Conservation (phyloP, 2,797 vertebrate species). For the Eurystomus glaucurus region DNA sequence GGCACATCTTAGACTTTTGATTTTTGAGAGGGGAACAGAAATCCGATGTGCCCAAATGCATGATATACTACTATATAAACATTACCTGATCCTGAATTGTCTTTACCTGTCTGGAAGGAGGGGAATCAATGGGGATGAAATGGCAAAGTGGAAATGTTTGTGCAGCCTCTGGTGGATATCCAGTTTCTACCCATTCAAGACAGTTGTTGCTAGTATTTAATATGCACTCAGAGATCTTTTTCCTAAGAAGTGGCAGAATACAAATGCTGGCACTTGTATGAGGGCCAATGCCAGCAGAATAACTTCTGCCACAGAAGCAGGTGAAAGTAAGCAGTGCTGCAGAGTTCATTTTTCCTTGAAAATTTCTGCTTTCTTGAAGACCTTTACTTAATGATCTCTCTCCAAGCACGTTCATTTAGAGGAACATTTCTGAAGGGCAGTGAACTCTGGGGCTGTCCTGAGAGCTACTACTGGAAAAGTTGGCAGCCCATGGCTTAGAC, state of each 20-base stretch:
- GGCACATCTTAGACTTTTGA: not conserved
- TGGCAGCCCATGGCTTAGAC: too few species aligned
- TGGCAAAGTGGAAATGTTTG: not conserved
- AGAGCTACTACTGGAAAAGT: not conserved
- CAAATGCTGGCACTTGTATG: not conserved
- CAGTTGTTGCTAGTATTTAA: not conserved
- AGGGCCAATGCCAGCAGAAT: not conserved
- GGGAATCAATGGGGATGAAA: not conserved
- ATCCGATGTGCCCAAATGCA: not conserved
- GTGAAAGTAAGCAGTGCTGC: not conserved
- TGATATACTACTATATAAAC: not conserved
- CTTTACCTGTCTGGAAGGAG: not conserved
- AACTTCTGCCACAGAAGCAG: not conserved
- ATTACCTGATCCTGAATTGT: not conserved
- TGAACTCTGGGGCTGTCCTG: not conserved
- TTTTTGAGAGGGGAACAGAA: not conserved
- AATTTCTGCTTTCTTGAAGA: not conserved
- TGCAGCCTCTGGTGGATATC: not conserved
- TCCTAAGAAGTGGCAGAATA: not conserved
- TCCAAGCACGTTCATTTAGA: not conserved
- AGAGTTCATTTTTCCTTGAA: not conserved
- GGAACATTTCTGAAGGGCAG: not conserved
- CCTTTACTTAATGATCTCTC: not conserved
- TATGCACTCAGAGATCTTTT: not conserved
- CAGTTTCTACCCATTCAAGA: not conserved